Evolutionary conservation across 2,888 invertebrate species (phyloP).

Genomic region (Trilocha varians): DNA sequence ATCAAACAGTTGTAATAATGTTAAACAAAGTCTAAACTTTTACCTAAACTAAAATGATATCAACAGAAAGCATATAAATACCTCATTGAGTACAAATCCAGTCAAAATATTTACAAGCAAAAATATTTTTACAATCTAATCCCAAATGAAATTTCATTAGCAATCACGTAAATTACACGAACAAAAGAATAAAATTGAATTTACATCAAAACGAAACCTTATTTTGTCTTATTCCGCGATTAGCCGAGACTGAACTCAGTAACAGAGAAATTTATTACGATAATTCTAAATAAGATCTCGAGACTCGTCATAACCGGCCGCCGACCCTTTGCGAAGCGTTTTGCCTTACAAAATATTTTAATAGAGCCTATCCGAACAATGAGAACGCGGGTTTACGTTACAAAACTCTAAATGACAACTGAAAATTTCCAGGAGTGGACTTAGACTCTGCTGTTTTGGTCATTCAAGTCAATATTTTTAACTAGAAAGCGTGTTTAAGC

Average conservation of each 20-base stretch:
- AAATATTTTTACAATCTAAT: not conserved
- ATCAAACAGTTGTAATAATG: no score
- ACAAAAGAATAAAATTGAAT: not conserved
- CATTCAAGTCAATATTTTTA: no score
- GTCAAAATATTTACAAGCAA: no score
- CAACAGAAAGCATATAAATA: not conserved
- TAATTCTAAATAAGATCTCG: constrained; percentile 8
- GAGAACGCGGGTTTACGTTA: not conserved
- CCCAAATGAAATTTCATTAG: not conserved
- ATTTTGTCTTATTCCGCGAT: not conserved
- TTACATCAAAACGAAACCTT: not conserved
- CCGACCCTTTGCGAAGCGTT: constrained; percentile 11
- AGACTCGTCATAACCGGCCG: constrained; percentile 7
- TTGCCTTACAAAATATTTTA: constrained; percentile 9
- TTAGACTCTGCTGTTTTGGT: no score
- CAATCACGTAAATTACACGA: not conserved
- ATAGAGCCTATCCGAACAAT: constrained; percentile 5
- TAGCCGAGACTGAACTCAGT: not conserved
- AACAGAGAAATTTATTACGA: constrained; percentile 10
- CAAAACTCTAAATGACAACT: not conserved
- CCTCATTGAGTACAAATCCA: no score
- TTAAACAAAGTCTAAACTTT: no score
- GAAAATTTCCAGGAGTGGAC: not conserved
- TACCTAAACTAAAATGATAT: not conserved
- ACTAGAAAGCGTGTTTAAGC: no score